A percentile compares a stretch with the other conserved stretches of the same genome.
These are phyloP conservation scores for Drusus annulatus DNA, from an alignment of 1,140 invertebrate species.

Conservation along the genomic window DNA sequence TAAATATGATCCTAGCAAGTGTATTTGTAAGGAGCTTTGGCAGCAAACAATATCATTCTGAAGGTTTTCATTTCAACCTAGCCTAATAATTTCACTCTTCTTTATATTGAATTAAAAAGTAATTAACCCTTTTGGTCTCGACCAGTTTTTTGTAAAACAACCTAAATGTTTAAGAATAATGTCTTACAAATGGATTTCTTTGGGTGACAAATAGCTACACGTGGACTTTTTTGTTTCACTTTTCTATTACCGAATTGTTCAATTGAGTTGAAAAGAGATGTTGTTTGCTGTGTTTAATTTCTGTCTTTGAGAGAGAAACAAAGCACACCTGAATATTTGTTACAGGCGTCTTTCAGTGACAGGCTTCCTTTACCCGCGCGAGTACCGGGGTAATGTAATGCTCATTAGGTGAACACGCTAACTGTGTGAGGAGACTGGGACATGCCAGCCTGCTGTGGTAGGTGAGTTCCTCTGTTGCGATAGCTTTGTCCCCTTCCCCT, in stretches of 20 bases:
- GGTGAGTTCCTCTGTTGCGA: constrained; percentile 57
- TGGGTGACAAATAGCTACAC: too few species aligned
- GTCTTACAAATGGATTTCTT: too few species aligned
- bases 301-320: constrained; percentile 45
- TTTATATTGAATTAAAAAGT: too few species aligned
- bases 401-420: constrained; percentile 52
- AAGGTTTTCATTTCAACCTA: not conserved
- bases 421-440: constrained; percentile 31
- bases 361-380: constrained; percentile 49
- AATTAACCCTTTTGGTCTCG: too few species aligned
- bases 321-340: constrained; percentile 79
- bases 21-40: constrained; percentile 27
- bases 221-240: too few species aligned
- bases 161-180: too few species aligned
- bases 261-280: not conserved
- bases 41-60: constrained; percentile 20
- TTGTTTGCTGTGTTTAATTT: constrained; percentile 47
- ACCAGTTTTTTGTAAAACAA: too few species aligned
- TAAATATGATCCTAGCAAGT: constrained; percentile 11
- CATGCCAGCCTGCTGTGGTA: constrained; percentile 43
- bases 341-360: constrained; percentile 72
- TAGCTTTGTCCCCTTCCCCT: constrained; percentile 50
- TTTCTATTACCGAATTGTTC: too few species aligned
- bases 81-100: too few species aligned
- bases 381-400: constrained; percentile 52